These are phyloP conservation scores for Phrynocephalus versicolor DNA, from an alignment of 2,113 vertebrate genomes.

Conservation along the genomic window DNA sequence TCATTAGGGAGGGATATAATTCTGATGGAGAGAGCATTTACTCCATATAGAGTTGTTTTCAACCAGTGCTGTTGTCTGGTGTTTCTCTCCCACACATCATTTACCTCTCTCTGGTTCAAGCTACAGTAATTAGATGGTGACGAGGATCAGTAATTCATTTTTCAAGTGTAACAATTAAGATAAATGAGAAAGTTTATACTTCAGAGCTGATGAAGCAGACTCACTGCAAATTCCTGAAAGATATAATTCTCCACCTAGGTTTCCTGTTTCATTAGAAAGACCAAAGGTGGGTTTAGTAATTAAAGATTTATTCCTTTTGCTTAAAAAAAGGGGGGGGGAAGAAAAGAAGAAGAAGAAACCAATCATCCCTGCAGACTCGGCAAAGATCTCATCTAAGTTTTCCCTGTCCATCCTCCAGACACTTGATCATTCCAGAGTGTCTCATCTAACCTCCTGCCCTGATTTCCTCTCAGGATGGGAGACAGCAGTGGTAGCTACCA, in stretches of 20 bases:
- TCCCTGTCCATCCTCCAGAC: neutral
- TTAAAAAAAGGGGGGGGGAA: too few relatives aligned
- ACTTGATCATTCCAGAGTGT: neutral
- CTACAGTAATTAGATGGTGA: neutral
- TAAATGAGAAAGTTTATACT: rapidly evolving
- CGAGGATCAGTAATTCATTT: neutral
- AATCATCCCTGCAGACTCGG: neutral
- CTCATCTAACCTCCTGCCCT: neutral
- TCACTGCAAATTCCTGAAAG: neutral
- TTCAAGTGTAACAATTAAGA: slow-evolving; percentile 25
- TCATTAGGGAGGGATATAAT: neutral
- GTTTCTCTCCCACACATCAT: neutral
- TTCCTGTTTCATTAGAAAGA: neutral
- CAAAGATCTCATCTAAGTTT: neutral
- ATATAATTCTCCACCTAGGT: neutral
- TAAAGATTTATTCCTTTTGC: neutral
- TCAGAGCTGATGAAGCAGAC: neutral
- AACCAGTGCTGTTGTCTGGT: neutral
- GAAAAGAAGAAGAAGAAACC: slow-evolving; percentile 31
- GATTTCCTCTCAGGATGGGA: neutral
- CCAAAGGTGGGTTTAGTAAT: neutral
- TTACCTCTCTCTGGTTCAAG: neutral
- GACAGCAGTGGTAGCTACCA: neutral
- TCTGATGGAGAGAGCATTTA: neutral
- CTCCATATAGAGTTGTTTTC: neutral